Evolutionary conservation across 2,888 invertebrate species (phyloP), one percentile per base, ranked within the genome.

Genomic region (Allolobophora icterica): DNA sequence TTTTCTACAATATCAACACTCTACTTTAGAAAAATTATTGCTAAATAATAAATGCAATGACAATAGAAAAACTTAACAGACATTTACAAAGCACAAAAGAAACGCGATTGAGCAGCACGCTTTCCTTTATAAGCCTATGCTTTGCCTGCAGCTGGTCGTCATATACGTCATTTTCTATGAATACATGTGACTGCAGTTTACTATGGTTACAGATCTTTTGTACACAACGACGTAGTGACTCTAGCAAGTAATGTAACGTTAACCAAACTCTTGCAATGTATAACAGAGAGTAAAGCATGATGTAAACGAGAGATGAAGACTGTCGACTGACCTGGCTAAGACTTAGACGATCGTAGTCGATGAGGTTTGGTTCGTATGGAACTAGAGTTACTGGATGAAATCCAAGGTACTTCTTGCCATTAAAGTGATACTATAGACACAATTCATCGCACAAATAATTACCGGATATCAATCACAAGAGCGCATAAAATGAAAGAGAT

Each of bases 311-410:
- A 34, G 6, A 15, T 5, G 24, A 33, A 38, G 40, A 35, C 38
- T 91, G n/a, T n/a, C n/a, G 38, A 35, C 40, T 91, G 92, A 95
- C 95, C 94, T 95, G 94, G 35, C 91, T 91, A 38, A 91, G 91
- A 89, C 90, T 93, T 84, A 95, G 92, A 90, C 94, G 58, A n/a
- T 93, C 93, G 87, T 93, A 93, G 21, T 94, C 93, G 89, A 95
- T 95, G 33, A 95, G 93, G 30, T 95, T 94, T 6, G 94, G 94
- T 92, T 95, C 95, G 92, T 94, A 95, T 13, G 95, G 95, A n/a
- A 95, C 95, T 89, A 95, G 91, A 2, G 95, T 94, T 21, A 94
- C 92, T 38, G 94, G 93, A 52, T 94, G 93, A 92, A 95, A 95
- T 33, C 93, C 93, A 13, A 94, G 92, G 91, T 94, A 95, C 58